Evolutionary conservation across 2,113 vertebrate genomes (phyloP).

Genomic region (Heliornis fulica): DNA sequence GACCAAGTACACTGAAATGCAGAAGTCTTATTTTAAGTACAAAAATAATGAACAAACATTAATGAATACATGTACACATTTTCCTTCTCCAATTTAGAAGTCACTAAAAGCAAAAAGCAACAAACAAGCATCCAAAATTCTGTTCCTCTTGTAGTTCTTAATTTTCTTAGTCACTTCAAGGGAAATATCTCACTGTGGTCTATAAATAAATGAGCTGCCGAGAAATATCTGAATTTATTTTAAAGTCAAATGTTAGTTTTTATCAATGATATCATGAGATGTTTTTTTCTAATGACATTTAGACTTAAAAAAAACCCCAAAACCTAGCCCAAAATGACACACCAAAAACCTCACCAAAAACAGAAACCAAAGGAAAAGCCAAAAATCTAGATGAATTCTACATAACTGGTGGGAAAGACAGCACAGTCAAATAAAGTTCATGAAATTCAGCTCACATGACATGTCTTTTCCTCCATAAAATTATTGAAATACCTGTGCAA

Average conservation of each 20-base stretch:
- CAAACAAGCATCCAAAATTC: not conserved
- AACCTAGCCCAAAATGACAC: too few species aligned
- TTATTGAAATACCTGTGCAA: conserved; percentile 86
- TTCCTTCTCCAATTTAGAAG: not conserved
- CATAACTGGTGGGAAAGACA: not conserved
- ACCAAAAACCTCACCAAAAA: not conserved
- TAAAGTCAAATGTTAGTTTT: not conserved
- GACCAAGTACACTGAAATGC: not conserved
- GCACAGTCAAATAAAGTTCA: not conserved
- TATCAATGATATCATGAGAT: not conserved
- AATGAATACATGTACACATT: not conserved
- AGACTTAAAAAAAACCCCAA: not conserved
- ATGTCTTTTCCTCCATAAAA: not conserved
- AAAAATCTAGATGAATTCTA: not conserved
- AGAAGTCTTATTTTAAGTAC: not conserved
- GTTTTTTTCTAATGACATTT: not conserved
- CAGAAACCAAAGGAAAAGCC: not conserved
- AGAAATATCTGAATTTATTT: not conserved
- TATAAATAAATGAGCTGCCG: not conserved
- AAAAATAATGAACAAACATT: not conserved
- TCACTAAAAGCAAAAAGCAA: not conserved
- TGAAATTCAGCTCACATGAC: not conserved
- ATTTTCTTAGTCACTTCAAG: not conserved
- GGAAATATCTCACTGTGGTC: not conserved
- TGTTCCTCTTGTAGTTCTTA: not conserved